Conservation (phyloP, 2,888 invertebrate genomes). For the Pterobdella sp. region DNA sequence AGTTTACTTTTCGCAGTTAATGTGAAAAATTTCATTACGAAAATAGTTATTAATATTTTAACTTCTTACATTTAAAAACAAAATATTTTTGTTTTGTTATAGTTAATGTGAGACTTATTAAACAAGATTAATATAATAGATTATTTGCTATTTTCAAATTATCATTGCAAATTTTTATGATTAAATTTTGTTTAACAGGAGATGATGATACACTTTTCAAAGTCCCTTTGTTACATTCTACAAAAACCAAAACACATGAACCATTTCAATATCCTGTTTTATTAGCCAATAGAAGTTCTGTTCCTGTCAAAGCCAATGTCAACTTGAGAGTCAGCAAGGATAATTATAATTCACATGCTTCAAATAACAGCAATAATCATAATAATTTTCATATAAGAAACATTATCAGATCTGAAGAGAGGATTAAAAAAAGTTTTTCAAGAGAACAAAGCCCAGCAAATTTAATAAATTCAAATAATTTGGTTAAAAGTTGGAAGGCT, state of each 20-base stretch:
- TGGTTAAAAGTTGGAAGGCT: no score
- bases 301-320: slow-evolving; percentile 18
- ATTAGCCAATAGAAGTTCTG: slow-evolving; percentile 25
- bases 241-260: slow-evolving; percentile 19
- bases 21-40: background rate
- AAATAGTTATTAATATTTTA: background rate
- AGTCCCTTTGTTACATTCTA: slow-evolving; percentile 25
- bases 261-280: slow-evolving; percentile 28
- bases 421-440: no score
- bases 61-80: background rate
- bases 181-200: background rate
- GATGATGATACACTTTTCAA: slow-evolving; percentile 8
- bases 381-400: no score
- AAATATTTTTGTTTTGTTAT: background rate
- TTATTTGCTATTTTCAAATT: background rate
- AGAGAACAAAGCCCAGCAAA: no score
- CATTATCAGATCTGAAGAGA: no score
- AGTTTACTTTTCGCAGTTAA: background rate
- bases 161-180: background rate
- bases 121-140: background rate
- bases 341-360: background rate
- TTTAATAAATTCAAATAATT: no score
- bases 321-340: background rate
- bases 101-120: background rate
- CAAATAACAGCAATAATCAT: no score